Conservation (phyloP, 2,113 vertebrate species). For the Hippocampus guttulatus region DNA sequence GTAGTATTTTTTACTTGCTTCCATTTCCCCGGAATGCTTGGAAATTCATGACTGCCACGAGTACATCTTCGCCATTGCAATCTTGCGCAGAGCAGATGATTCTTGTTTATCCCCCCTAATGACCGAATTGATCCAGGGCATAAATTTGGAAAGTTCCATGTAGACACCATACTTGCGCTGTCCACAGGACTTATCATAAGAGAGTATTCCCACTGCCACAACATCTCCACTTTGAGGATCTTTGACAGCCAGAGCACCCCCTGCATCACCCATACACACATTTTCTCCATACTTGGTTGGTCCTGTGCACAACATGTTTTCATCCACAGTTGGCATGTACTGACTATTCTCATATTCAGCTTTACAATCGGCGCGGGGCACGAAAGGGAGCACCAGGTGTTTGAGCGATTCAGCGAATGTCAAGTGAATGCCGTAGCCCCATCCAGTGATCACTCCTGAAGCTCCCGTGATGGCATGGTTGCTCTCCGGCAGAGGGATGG, state of each 20-base stretch:
- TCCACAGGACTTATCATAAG: not conserved
- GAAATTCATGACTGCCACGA: not conserved
- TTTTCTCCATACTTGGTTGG: not conserved
- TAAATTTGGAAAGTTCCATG: not conserved
- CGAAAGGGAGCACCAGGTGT: no score
- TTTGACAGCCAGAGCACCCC: not conserved
- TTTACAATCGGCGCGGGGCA: not conserved
- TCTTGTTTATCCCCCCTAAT: not conserved
- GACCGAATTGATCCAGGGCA: not conserved
- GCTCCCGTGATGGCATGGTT: no score
- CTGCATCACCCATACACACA: not conserved
- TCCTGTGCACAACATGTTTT: not conserved
- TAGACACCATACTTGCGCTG: not conserved
- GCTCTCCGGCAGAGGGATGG: no score
- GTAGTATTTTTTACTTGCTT: not conserved
- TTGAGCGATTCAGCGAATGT: no score
- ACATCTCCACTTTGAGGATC: not conserved
- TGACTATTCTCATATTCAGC: not conserved
- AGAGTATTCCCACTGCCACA: not conserved
- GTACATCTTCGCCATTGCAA: not conserved
- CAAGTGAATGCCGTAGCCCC: no score
- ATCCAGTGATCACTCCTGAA: no score
- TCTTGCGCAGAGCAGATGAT: not conserved
- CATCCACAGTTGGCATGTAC: not conserved
- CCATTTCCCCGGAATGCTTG: not conserved